A percentile compares a stretch with the other conserved stretches of the same genome.
Evolutionary conservation across 1,140 invertebrate species (phyloP).

Genomic region (Drosophila kurseongensis): DNA sequence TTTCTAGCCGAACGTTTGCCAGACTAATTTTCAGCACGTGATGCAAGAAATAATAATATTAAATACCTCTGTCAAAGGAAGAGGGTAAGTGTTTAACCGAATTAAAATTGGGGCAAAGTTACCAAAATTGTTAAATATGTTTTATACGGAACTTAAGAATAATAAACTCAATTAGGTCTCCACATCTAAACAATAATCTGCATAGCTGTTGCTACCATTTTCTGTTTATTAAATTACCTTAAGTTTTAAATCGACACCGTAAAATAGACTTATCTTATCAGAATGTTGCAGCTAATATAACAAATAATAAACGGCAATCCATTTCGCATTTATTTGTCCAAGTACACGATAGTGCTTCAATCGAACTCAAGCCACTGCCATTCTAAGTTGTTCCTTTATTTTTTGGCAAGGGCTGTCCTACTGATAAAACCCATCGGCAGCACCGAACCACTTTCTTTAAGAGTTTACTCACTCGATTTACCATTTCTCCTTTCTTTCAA

Average conservation of each 20-base stretch:
- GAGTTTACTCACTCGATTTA: conserved; percentile 14
- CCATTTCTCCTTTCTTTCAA: conserved; percentile 16
- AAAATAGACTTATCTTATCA: neutral
- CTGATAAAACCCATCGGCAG: conserved; percentile 9
- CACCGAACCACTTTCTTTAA: conserved; percentile 13
- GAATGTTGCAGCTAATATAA: neutral
- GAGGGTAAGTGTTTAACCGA: conserved; percentile 3
- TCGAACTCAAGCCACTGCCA: conserved; percentile 9
- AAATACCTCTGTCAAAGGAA: conserved; percentile 17
- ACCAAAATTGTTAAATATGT: too few species aligned
- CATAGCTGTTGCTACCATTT: too few species aligned
- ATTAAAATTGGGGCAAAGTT: neutral
- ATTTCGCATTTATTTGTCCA: neutral
- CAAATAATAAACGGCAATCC: neutral
- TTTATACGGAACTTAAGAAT: too few species aligned
- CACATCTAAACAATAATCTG: too few species aligned
- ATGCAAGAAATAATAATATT: conserved; percentile 31
- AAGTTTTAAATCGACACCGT: neutral
- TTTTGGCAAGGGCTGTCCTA: conserved; percentile 4
- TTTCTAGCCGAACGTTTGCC: conserved; percentile 56
- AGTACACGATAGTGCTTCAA: neutral
- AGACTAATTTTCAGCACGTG: conserved; percentile 76
- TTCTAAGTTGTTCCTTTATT: conserved; percentile 4
- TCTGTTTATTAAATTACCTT: neutral
- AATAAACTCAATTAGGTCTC: too few species aligned